Evolutionary conservation across 2,113 vertebrate species (phyloP), one percentile per base, ranked within the genome.

Genomic region (Micromys minutus): DNA sequence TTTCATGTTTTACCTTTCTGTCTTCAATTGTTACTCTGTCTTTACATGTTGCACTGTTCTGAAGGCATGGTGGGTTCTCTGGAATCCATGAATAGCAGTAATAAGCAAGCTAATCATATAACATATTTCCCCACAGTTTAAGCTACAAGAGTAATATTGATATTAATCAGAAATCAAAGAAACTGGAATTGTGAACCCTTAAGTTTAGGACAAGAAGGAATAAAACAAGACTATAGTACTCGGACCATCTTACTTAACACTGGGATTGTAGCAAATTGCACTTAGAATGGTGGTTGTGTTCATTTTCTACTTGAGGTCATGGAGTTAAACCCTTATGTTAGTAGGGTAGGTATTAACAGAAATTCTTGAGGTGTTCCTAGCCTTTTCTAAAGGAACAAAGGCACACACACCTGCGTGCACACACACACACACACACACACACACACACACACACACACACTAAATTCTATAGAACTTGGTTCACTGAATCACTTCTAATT

Each of bases 91-190:
- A 95, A 93, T 93, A 94, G 55, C 47, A 57, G 42, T 83, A 77
- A 92, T 81, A 94, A 89, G 55, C 59, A 93, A 92, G 63, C 39
- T 80, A 95, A 94, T 90, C 55, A 95, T 79, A 86, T 57, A 87
- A 39, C 80, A 69, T 12, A 67, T 34, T 94, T 94, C 89, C 85
- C 59, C 91, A 13, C 76, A 88, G 26, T 67, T 67, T 93, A 89
- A 87, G 16, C 31, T 57, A 19, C 63, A 57, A 93, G 89, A 89
- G 45, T 42, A 94, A 91, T 80, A 89, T 92, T 93, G 74, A 93
- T n/a, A 84, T 89, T 65, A 94, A 93, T 94, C 86, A 95, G 74
- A 89, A 81, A 89, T 91, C 26, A 85, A 95, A 90, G 90, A 34
- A 77, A 91, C 67, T 45, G 45, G 69, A 96, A 95, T 84, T 59